phyloP scores from a whole-genome alignment of 1,140 invertebrate genomes.

The Aphaenogaster ashmeadi region DNA sequence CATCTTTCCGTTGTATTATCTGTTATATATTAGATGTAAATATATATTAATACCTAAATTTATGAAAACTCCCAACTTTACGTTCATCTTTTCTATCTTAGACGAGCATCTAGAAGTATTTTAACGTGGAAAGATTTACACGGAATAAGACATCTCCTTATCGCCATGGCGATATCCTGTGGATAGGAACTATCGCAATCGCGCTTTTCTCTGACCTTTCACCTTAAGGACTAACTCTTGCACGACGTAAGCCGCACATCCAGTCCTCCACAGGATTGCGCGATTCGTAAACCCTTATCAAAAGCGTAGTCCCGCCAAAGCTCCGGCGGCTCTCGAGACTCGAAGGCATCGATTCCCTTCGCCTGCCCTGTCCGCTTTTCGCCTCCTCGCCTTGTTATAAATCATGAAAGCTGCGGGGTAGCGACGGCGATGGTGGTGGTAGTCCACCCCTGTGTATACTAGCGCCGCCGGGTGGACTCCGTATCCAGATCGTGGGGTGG shows the following conservation, averaged over 20 bases:
- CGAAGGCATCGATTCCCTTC: constrained; percentile 64
- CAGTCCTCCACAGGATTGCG: constrained; percentile 65
- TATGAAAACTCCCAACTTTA: neutral
- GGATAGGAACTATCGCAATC: neutral
- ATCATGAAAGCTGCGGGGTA: constrained; percentile 80
- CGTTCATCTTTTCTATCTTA: neutral
- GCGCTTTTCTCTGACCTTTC: neutral
- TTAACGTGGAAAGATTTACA: neutral
- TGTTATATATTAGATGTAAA: neutral
- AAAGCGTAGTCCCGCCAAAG: constrained; percentile 63
- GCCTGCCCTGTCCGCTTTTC: constrained; percentile 54
- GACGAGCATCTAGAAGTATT: neutral
- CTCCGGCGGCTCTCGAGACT: constrained; percentile 56
- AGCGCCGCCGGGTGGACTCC: constrained; percentile 69
- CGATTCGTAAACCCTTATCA: constrained; percentile 78
- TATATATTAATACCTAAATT: neutral
- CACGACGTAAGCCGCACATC: constrained; percentile 52
- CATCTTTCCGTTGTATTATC: neutral
- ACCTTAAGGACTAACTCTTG: neutral
- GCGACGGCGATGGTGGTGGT: constrained; percentile 36
- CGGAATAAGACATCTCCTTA: neutral
- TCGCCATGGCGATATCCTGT: neutral
- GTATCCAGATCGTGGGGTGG: constrained; percentile 78
- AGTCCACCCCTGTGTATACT: constrained; percentile 76
- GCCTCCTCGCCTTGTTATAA: constrained; percentile 78